Conservation (phyloP, 2,113 vertebrate species). For the Notothenia coriiceps region DNA sequence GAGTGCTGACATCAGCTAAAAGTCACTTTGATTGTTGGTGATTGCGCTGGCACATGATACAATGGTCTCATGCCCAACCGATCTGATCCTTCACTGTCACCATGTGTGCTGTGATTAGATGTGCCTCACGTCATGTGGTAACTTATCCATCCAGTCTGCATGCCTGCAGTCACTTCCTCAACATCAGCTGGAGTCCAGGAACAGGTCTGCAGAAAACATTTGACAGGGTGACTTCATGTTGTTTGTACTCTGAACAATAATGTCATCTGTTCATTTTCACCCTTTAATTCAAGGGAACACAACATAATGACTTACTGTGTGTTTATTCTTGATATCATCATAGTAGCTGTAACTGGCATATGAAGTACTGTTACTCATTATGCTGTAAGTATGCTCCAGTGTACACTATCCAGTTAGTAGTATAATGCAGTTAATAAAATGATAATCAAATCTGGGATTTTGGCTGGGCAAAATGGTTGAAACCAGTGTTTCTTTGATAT, state of each 20-base stretch:
- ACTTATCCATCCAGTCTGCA: constrained; percentile 32
- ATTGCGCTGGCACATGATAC: neutral
- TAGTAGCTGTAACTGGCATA: neutral
- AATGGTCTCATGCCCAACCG: neutral
- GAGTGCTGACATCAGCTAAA: constrained; percentile 25
- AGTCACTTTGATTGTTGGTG: constrained; percentile 22
- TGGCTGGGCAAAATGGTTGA: too few species aligned
- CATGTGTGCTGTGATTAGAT: neutral
- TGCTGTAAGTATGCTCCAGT: neutral
- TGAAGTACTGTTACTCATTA: neutral
- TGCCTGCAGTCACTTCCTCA: constrained; percentile 45
- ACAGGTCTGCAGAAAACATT: neutral
- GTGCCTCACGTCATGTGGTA: constrained; percentile 22
- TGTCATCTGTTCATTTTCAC: neutral
- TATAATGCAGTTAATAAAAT: neutral
- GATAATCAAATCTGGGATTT: neutral
- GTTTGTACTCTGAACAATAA: neutral
- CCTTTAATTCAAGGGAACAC: neutral
- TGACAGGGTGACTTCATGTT: neutral
- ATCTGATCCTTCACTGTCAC: neutral
- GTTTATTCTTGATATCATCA: neutral
- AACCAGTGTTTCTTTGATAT: too few species aligned
- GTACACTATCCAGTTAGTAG: too few species aligned
- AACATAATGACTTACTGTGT: too few species aligned
- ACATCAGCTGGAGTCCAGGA: constrained; percentile 13